Evolutionary conservation across 2,888 invertebrate genomes (phyloP), one percentile per base, ranked within the genome.

Genomic region (Cephus nigrinus): DNA sequence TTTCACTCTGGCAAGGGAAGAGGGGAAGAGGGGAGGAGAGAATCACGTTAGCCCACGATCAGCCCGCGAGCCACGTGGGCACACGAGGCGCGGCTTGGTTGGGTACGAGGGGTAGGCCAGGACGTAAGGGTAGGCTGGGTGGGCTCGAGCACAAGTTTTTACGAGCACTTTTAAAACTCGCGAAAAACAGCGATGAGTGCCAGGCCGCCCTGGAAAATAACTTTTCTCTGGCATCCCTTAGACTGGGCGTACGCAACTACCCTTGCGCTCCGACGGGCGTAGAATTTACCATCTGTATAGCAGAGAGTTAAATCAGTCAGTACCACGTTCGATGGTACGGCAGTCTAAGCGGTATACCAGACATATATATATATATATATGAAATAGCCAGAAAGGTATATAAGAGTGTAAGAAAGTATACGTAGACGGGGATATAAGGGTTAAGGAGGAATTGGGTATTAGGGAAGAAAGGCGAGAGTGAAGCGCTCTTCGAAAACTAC

Each of bases 141-240:
- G 55, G 23, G 69, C 33, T 73, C 3, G 71, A 34, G 31, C 32
- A 34, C 75, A 78, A 84, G 77, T 81, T 84, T 84, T 80, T 80
- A 82, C 81, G 82, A 83, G 78, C 73, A 77, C 69, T 76, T 78
- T 69, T 33, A 78, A 80, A 82, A 71, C 76, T 80, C 80, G 34
- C 69, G 15, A 75, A 68, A 35, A 40, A 30, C 35, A 74, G 71
- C 71, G 71, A 71, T 71, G 71, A 71, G 71, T 71, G 33, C 71
- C 71, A 73, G 72, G 36, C 69, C 12, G 73, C 74, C 78, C 55
- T 73, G 72, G 75, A 77, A 82, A 77, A 80, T 82, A 82, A 83
- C 82, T 82, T 68, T 77, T 35, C 40, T 31, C 73, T 23, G 55
- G 23, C 23, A 55, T 55, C 55, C 55, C 23, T 55, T 55, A 55